Percentiles rank a stretch among this genome's conserved stretches.
phyloP scores from a whole-genome alignment of 2,113 vertebrate species.

The Colius striatus region DNA sequence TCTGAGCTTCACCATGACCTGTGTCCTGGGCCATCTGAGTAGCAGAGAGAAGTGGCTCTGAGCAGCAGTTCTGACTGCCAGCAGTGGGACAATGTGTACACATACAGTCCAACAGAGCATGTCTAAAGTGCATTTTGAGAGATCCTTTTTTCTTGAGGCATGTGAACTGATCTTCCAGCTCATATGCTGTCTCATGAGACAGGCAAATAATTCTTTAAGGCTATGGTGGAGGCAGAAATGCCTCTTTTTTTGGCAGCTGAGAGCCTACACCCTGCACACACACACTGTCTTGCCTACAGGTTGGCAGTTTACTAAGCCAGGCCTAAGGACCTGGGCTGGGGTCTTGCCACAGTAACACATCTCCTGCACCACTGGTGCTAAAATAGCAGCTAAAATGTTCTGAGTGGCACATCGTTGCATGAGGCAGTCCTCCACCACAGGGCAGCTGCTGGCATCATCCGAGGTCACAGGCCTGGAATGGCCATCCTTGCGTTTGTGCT shows the following conservation, averaged over 20 bases:
- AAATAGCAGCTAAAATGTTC: not conserved
- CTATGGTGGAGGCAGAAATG: not conserved
- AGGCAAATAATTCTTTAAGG: not conserved
- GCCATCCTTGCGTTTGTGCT: not conserved
- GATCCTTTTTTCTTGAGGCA: not conserved
- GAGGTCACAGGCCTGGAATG: not conserved
- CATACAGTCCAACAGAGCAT: not conserved
- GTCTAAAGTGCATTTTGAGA: not conserved
- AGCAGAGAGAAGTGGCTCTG: not conserved
- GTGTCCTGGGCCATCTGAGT: not conserved
- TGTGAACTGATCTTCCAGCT: not conserved
- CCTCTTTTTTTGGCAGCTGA: not conserved
- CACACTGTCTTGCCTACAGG: not conserved
- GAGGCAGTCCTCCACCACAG: not conserved
- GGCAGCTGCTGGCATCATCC: not conserved
- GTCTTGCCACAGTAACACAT: rapidly evolving
- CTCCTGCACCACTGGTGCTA: not conserved
- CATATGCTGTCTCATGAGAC: not conserved
- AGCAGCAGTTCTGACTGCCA: not conserved
- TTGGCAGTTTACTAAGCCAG: not conserved
- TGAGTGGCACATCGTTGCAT: rapidly evolving
- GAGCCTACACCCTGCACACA: not conserved
- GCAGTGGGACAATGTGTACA: not conserved
- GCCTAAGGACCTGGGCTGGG: not conserved
- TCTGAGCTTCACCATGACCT: not conserved